These are phyloP conservation scores for Pomatostomus ruficeps DNA, from an alignment of 2,113 vertebrate species.

Conservation along the genomic window DNA sequence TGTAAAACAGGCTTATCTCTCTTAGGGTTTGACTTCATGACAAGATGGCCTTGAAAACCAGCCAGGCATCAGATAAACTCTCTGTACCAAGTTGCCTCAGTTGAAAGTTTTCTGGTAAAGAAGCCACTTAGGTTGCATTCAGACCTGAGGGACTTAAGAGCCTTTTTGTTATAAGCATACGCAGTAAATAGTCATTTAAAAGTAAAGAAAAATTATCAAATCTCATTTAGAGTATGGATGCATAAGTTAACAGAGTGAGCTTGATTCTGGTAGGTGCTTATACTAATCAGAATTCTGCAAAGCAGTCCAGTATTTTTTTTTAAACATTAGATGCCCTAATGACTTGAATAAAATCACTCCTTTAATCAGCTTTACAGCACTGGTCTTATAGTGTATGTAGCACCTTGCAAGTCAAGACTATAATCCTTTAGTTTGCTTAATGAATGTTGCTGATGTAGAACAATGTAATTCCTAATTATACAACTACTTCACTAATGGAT, in stretches of 20 bases:
- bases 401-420: neutral
- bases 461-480: neutral
- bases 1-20: neutral
- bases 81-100: rapidly evolving
- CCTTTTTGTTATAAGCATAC: neutral
- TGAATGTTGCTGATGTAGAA: neutral
- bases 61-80: neutral
- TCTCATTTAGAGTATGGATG: neutral
- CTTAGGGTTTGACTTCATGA: neutral
- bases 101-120: neutral
- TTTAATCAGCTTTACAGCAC: neutral
- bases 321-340: neutral
- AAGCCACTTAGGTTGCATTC: neutral
- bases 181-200: neutral
- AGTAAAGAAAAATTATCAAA: neutral
- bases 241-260: neutral
- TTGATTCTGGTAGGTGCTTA: neutral
- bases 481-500: neutral
- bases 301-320: neutral
- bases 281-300: neutral
- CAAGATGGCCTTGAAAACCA: neutral
- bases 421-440: neutral
- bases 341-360: neutral
- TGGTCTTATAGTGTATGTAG: neutral
- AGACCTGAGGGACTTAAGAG: neutral